Base-by-base conservation (phyloP, 1,140 invertebrate species). In the Lepidurus packardi region DNA sequence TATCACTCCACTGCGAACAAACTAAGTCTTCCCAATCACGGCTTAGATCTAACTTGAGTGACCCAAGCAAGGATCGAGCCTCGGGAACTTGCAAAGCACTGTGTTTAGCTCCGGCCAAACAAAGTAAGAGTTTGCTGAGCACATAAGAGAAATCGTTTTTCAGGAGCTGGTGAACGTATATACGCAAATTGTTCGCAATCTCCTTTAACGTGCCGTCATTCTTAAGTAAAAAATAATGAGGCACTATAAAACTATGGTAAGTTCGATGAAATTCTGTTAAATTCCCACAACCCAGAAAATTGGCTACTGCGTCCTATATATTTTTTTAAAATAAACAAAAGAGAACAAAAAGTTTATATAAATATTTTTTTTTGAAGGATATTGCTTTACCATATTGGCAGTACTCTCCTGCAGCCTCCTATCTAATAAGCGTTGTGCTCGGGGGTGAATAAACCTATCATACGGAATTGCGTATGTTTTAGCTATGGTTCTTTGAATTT, bases 161-260 rank as follows among this genome's bases (percentile, higher is more conserved):
- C 13, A 65, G 21, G 13, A 65, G 53, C 21, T 65, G 53, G 16
- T 21, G 9, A 9, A 65, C 13, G 16, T 16, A 21, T 16, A 65
- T 65, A n/a, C 13, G 53, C 53, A 65, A 65, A 13, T 65, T 65
- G 53, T 65, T 65, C 53, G 53, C 53, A 65, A 65, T 65, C 16
- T 65, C 53, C 4, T 5, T 65, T 5, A 65, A 21, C 0, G 7
- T 65, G 16, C 10, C 53, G 7, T 65, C 16, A 21, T n/a, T 65
- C n/a, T 65, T 65, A 7, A 7, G 53, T 13, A 65, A 13, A 16
- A 65, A 65, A 65, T 65, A 65, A 7, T 13, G 21, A 13, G 53
- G 53, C 16, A 65, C 53, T 13, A 65, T 65, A 4, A 5, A 65
- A n/a, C 21, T 65, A n/a, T 65, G 53, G 53, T n/a, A 65, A 7